phyloP scores from a whole-genome alignment of 2,113 vertebrate genomes.

The Austrofundulus limnaeus region DNA sequence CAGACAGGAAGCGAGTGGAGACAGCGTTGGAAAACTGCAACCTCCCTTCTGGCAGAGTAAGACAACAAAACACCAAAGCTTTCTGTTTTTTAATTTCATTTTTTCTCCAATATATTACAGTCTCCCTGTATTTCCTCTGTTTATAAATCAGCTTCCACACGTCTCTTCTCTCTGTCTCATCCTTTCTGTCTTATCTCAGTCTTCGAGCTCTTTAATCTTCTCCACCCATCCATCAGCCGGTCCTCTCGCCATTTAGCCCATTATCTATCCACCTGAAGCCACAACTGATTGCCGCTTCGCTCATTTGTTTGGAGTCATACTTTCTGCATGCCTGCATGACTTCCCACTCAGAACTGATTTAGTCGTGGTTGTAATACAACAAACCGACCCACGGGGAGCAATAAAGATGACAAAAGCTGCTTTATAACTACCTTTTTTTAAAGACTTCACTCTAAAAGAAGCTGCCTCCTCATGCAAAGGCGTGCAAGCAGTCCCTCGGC shows the following conservation, averaged over 20 bases:
- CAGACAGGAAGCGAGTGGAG: slow-evolving; percentile 95
- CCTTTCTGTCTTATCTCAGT: slow-evolving; percentile 15
- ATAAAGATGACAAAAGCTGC: slow-evolving; percentile 41
- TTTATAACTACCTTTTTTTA: slow-evolving; percentile 36
- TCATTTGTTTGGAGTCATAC: slow-evolving; percentile 43
- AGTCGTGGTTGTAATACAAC: slow-evolving; percentile 37
- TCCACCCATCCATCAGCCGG: slow-evolving; percentile 32
- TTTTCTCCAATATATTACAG: slow-evolving; percentile 2
- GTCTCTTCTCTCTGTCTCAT: background rate
- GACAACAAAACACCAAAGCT: slow-evolving; percentile 45
- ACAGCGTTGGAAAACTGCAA: slow-evolving; percentile 91
- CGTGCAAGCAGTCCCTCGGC: slow-evolving; percentile 31
- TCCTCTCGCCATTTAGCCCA: slow-evolving; percentile 5
- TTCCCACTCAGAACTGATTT: slow-evolving; percentile 35
- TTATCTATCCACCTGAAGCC: slow-evolving; percentile 30
- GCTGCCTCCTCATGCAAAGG: slow-evolving; percentile 11
- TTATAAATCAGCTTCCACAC: slow-evolving; percentile 1
- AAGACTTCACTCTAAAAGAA: slow-evolving; percentile 22
- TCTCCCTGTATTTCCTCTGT: slow-evolving; percentile 8
- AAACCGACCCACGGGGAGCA: slow-evolving; percentile 43
- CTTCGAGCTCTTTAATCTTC: slow-evolving; percentile 23
- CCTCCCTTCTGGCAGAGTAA: slow-evolving; percentile 94
- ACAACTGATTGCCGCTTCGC: slow-evolving; percentile 32
- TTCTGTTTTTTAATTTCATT: background rate
- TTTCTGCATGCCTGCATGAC: slow-evolving; percentile 46